Percentiles rank a stretch among this genome's conserved stretches.
phyloP scores from a whole-genome alignment of 1,140 invertebrate species.

The Euura lappo region DNA sequence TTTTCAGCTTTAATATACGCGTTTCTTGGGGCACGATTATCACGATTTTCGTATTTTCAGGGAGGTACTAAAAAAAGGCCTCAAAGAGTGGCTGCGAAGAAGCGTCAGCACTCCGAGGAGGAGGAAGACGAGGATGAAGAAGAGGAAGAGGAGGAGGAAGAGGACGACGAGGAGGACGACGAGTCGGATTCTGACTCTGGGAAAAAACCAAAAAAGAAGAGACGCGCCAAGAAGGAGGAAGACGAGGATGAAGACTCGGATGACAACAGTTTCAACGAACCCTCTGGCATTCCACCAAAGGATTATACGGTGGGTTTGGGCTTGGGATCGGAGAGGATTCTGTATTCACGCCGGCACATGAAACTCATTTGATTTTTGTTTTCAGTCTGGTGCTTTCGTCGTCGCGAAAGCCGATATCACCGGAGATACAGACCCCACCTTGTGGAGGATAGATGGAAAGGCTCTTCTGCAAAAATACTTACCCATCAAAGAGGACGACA shows the following conservation, averaged over 20 bases:
- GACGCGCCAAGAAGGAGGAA: conserved; percentile 54
- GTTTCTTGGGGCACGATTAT: not conserved
- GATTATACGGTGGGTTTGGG: conserved; percentile 53
- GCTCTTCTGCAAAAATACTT: conserved; percentile 79
- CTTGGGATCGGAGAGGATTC: not conserved
- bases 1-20: not conserved
- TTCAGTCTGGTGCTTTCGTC: conserved; percentile 73
- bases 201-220: conserved; percentile 54
- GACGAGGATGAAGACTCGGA: conserved; percentile 60
- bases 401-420: conserved; percentile 70
- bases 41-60: conserved; percentile 24
- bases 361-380: conserved; percentile 24
- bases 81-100: conserved; percentile 50
- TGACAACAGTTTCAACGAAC: conserved; percentile 55
- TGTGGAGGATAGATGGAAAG: conserved; percentile 84
- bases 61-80: conserved; percentile 49
- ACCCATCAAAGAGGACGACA: conserved; percentile 72
- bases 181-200: conserved; percentile 48
- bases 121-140: conserved; percentile 55
- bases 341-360: not conserved
- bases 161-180: conserved; percentile 54
- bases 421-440: conserved; percentile 65
- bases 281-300: conserved; percentile 53
- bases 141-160: conserved; percentile 53
- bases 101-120: conserved; percentile 52